A percentile compares a stretch with the other conserved stretches of the same genome.
phyloP scores from a whole-genome alignment of 2,888 invertebrate species.

The Cyaniris semiargus region DNA sequence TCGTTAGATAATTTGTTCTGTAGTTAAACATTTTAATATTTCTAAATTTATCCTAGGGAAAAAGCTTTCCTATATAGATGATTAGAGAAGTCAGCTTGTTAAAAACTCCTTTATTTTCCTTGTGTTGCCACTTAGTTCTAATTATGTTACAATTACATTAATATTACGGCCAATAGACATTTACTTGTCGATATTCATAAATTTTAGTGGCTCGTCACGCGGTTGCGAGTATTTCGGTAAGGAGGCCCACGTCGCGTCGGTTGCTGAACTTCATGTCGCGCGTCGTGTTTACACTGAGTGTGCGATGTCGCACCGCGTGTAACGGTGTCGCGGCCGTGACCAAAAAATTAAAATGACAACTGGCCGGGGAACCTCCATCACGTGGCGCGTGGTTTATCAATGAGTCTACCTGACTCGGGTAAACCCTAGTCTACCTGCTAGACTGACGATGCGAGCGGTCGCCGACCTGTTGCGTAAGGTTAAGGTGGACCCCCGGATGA shows the following conservation, averaged over 20 bases:
- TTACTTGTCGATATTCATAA: neutral
- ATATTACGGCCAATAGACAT: neutral
- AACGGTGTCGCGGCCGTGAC: neutral
- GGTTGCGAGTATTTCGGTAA: neutral
- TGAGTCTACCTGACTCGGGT: slow-evolving; percentile 30
- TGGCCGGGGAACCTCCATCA: neutral
- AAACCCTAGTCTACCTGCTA: slow-evolving; percentile 27
- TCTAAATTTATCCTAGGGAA: no score
- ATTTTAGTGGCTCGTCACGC: neutral
- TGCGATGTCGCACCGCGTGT: neutral
- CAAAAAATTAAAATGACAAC: slow-evolving; percentile 38
- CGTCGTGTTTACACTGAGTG: neutral
- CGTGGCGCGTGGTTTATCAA: slow-evolving; percentile 12
- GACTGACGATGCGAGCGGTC: neutral
- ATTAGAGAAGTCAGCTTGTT: no score
- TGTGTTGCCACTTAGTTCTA: no score
- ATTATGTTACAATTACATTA: no score
- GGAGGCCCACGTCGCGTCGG: neutral
- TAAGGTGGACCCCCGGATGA: neutral
- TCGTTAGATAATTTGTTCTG: neutral
- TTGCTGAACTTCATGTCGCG: neutral
- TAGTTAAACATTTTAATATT: neutral
- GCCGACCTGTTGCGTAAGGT: slow-evolving; percentile 11
- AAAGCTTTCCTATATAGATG: no score
- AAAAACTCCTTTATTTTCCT: no score